phyloP scores from a whole-genome alignment of 2,797 vertebrate genomes.

The Meriones psammophilus region DNA sequence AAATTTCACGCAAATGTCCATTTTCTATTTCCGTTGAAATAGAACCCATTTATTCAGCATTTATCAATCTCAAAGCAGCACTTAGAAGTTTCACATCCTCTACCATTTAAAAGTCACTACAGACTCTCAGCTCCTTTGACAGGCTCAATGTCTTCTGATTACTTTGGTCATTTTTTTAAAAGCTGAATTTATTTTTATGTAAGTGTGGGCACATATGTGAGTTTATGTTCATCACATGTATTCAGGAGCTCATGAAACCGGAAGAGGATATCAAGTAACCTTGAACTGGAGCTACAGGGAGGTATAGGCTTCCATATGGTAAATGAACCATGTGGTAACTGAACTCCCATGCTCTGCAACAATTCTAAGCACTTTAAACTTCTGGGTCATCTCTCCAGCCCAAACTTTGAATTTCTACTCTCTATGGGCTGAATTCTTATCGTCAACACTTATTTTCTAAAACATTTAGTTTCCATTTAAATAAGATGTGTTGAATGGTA shows the following conservation, averaged over 20 bases:
- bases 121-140: not conserved
- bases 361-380: not conserved
- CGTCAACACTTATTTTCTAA: conserved; percentile 17
- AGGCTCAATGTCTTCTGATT: not conserved
- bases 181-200: not conserved
- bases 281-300: not conserved
- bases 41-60: not conserved
- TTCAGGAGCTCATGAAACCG: not conserved
- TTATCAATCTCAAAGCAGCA: not conserved
- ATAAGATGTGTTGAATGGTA: not conserved
- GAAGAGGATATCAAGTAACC: not conserved
- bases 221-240: not conserved
- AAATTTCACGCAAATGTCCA: not conserved
- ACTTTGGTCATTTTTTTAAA: not conserved
- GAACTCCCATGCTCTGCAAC: not conserved
- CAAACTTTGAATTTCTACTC: not conserved
- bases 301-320: not conserved
- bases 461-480: conserved; percentile 43
- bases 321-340: not conserved
- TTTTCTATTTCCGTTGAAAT: conserved; percentile 55
- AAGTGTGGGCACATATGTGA: not conserved
- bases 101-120: not conserved
- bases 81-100: not conserved
- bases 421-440: not conserved
- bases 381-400: not conserved